These are phyloP conservation scores for Rhabdomys dilectus DNA, from an alignment of 2,113 vertebrate genomes.

Conservation along the genomic window DNA sequence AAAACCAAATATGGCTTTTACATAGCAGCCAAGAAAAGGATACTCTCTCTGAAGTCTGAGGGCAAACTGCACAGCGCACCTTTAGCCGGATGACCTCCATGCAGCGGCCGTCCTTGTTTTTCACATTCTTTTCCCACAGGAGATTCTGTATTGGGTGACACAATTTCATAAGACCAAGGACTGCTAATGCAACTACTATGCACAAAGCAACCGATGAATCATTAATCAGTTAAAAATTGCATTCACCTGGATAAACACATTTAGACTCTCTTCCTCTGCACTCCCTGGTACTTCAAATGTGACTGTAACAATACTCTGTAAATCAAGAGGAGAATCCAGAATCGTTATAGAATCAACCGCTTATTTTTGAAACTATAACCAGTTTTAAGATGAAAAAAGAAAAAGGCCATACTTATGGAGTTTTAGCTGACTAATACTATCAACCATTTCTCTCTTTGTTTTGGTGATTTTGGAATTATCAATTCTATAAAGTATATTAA, in stretches of 20 bases:
- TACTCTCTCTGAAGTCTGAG: not conserved
- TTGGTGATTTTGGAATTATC: not conserved
- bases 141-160: constrained; percentile 90
- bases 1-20: constrained; percentile 29
- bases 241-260: constrained; percentile 95
- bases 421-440: not conserved
- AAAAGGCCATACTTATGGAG: not conserved
- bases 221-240: constrained; percentile 49
- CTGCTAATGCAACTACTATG: not conserved
- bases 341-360: constrained; percentile 16
- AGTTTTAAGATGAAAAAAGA: constrained; percentile 50
- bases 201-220: not conserved
- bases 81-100: constrained; percentile 96
- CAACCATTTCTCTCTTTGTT: not conserved
- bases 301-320: constrained; percentile 94
- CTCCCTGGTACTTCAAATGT: constrained; percentile 95
- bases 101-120: constrained; percentile 88
- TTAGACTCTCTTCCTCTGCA: constrained; percentile 92
- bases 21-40: not conserved
- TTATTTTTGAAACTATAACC: constrained; percentile 25
- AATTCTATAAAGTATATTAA: not conserved
- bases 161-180: constrained; percentile 60
- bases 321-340: constrained; percentile 68
- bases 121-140: constrained; percentile 95
- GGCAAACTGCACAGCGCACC: constrained; percentile 84